A percentile compares a stretch with the other conserved stretches of the same genome.
These are phyloP conservation scores for Idaea straminata DNA, from an alignment of 2,888 invertebrate genomes.

Conservation along the genomic window DNA sequence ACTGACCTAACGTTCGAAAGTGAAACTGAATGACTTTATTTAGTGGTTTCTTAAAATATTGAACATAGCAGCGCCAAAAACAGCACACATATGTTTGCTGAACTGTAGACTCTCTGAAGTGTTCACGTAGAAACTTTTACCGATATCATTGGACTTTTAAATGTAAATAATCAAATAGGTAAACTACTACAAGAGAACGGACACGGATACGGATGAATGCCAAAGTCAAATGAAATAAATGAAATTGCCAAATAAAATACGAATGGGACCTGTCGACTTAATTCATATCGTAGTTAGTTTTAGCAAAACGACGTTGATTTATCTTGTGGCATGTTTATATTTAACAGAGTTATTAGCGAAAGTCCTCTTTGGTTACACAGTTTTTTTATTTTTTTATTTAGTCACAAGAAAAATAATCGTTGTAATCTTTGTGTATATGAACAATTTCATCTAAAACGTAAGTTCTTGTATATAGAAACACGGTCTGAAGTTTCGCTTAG, in stretches of 20 bases:
- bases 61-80: neutral
- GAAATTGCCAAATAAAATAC: constrained; percentile 63
- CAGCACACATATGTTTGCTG: neutral
- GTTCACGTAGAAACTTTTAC: constrained; percentile 7
- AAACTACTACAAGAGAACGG: neutral
- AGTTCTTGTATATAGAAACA: neutral
- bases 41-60: neutral
- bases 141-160: constrained; percentile 11
- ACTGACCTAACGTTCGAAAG: neutral
- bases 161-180: neutral
- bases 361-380: neutral
- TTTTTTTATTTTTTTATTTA: neutral
- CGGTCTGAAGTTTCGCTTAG: neutral
- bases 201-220: neutral
- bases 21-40: neutral
- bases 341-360: too few species aligned
- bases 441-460: neutral
- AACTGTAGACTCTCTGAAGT: constrained; percentile 5
- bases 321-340: constrained; percentile 22
- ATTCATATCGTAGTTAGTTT: constrained; percentile 71
- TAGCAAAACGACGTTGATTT: neutral
- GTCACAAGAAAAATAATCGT: neutral
- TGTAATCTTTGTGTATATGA: neutral
- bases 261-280: constrained; percentile 68
- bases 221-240: constrained; percentile 58